Evolutionary conservation across 2,888 invertebrate species (phyloP), one percentile per base, ranked within the genome.

Genomic region (Geotrupes spiniger): DNA sequence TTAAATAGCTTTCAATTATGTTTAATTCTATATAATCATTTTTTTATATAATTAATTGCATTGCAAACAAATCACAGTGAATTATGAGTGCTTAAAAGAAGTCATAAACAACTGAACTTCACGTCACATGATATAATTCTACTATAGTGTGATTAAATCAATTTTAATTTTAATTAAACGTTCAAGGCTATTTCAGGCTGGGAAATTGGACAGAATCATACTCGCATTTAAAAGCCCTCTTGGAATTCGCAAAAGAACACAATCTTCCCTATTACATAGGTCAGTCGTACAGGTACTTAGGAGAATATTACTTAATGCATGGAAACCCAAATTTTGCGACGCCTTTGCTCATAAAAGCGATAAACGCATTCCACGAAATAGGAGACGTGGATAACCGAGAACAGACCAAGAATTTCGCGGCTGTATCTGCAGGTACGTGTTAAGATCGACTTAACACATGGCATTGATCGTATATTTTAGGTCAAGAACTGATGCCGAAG

Each of bases 281-380:
- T 0, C 65, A 67, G 54, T 66, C 70, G 2, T 66, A 67, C 48
- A 61, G 69, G 48, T 66, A 63, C 53, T 55, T 72, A 42, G 73
- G 72, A 2, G 70, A 71, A 48, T 68, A 67, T 52, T 67, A 69
- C 52, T 50, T 73, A 11, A 64, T 62, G 31, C 60, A 64, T 37
- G 64, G 66, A 11, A 52, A 61, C 15, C 59, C 68, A 1, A 42
- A 51, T 21, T 58, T 61, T 33, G 70, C 71, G 1, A 68, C 67
- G 5, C 62, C 64, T 5, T 46, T 68, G 9, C 51, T 73, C 3
- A 61, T 60, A 28, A 59, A 62, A 42, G 65, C 71, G 2, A 43
- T 72, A 10, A 48, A 63, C 10, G 55, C 66, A 16, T 68, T 71
- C 44, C 54, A 62, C 27, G 56, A 61, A 38, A 49, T 57, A 6